Evolutionary conservation across 1,140 invertebrate genomes (phyloP).

Genomic region (Sinonovacula constricta): DNA sequence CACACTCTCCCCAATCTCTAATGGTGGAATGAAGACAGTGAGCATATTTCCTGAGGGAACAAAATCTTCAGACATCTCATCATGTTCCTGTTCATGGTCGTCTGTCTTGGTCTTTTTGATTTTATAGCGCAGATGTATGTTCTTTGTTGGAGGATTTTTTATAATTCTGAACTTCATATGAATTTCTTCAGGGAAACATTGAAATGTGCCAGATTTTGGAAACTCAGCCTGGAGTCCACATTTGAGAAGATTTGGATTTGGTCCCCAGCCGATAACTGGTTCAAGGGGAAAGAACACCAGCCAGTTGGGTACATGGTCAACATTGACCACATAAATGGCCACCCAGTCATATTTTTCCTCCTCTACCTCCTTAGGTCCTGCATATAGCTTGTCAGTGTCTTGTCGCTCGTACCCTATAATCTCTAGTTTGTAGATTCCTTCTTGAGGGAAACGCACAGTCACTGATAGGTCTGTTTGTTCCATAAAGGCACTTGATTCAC

Average conservation of each 20-base stretch:
- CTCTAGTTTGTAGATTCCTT: slow-evolving; percentile 24
- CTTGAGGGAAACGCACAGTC: slow-evolving; percentile 11
- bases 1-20: neutral
- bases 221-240: slow-evolving; percentile 13
- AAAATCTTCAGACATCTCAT: neutral
- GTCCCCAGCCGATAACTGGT: slow-evolving; percentile 15
- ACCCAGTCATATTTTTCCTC: slow-evolving; percentile 15
- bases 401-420: slow-evolving; percentile 9
- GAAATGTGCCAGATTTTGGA: slow-evolving; percentile 9
- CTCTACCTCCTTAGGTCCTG: too few relatives aligned
- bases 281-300: slow-evolving; percentile 17
- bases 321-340: slow-evolving; percentile 17
- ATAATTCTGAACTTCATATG: slow-evolving; percentile 7
- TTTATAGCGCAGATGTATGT: slow-evolving; percentile 4
- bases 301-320: slow-evolving; percentile 12
- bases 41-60: neutral
- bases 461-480: neutral
- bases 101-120: neutral
- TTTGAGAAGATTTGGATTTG: slow-evolving; percentile 23
- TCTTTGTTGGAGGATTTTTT: neutral
- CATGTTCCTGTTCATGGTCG: neutral
- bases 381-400: too few relatives aligned
- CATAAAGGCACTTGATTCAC: neutral
- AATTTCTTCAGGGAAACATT: slow-evolving; percentile 2
- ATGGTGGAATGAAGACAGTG: neutral